Base-by-base conservation (phyloP, 2,113 vertebrate species). In the Lepisosteus oculatus region DNA sequence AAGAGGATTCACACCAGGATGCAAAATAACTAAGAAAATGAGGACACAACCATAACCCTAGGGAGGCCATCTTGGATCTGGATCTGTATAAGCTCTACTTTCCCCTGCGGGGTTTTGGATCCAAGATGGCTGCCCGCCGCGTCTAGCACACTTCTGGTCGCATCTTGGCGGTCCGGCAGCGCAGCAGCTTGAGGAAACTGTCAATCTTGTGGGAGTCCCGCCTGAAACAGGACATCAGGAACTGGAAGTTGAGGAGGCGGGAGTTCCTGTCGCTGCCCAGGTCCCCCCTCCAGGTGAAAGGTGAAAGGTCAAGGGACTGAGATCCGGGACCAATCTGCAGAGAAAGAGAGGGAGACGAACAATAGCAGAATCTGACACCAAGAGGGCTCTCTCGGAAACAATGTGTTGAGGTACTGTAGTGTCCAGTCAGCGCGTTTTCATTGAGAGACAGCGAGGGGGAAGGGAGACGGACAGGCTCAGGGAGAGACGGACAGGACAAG, bases 131-230 rank as follows among this genome's bases (percentile, higher is more conserved):
- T 0, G 14, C 8, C 4, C 15, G 44, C 0, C 59, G 54, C 69
- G 63, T 69, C 81, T 68, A 92, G 73, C 91, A 93, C 77, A 83
- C 75, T 42, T 90, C 85, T 0, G 89, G 89, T 4, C 78, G 77
- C 76, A 73, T 61, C 74, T 84, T 85, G 2, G 88, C 73, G 0
- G 87, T 83, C 14, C 90, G 81, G 72, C 92, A 93, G 17, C 88
- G 89, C 0, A 93, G 85, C 42, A 93, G 87, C 72, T 93, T 93
- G 51, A 93, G 85, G 80, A 92, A 93, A 74, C 87, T 93, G 81
- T 92, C 91, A 1, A 93, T 93, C 79, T 93, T 93, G 84, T 93
- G 89, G 3, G 92, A 92, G 75, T 93, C 91, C 3, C 91, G 85
- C 43, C 90, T 87, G 68, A 93, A 89, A 69, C 92, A 92, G 74